A percentile compares a stretch with the other conserved stretches of the same genome.
Evolutionary conservation across 2,113 vertebrate genomes (phyloP).

Genomic region (Eurystomus gularis): DNA sequence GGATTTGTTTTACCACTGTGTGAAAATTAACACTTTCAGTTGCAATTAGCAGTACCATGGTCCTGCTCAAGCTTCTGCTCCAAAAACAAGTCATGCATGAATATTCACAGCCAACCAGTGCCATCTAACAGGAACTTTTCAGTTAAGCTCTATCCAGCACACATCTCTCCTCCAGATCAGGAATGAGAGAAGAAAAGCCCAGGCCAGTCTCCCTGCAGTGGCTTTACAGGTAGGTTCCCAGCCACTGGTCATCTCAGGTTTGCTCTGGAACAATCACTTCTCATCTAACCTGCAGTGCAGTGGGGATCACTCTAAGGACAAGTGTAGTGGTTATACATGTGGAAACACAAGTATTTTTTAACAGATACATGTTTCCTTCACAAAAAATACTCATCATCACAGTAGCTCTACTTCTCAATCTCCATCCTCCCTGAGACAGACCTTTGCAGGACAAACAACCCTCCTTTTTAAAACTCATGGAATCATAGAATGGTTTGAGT

Average conservation of each 20-base stretch:
- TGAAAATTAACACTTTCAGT: conserved; percentile 55
- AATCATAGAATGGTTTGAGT: too few species aligned
- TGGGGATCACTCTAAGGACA: background rate
- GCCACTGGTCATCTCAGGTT: background rate
- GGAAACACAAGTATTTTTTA: background rate
- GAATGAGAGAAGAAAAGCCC: background rate
- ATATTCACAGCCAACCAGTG: conserved; percentile 26
- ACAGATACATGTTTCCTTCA: background rate
- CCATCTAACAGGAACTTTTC: background rate
- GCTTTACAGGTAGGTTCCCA: background rate
- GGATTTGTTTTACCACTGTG: background rate
- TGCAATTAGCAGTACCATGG: background rate
- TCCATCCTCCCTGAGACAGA: background rate
- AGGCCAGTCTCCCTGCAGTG: background rate
- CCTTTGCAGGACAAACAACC: background rate
- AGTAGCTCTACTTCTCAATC: background rate
- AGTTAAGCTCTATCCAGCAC: background rate
- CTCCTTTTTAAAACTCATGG: background rate
- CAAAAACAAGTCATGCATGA: background rate
- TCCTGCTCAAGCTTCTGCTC: background rate
- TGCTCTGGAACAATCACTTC: background rate
- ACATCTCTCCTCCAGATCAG: background rate
- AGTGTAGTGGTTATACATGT: accelerated
- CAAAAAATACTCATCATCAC: background rate
- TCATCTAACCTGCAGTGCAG: background rate